A percentile compares a stretch with the other conserved stretches of the same genome.
These are phyloP conservation scores for Ormyrus thymus DNA, from an alignment of 2,888 invertebrate species.

Conservation along the genomic window DNA sequence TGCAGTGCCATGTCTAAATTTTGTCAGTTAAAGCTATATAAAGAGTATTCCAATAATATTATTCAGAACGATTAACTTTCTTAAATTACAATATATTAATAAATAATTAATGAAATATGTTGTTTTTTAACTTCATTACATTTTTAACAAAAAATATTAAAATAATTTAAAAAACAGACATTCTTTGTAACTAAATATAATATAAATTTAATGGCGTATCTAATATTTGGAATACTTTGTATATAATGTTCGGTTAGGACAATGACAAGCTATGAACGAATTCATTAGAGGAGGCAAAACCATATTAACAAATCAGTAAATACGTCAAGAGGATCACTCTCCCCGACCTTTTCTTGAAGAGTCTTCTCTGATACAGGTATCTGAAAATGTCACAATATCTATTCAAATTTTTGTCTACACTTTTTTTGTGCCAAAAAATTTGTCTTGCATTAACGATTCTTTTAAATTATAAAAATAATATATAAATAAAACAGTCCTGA, in stretches of 20 bases:
- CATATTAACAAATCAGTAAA: slow-evolving; percentile 68
- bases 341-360: slow-evolving; percentile 74
- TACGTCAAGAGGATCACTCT: slow-evolving; percentile 72
- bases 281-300: slow-evolving; percentile 72
- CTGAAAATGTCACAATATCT: slow-evolving; percentile 73
- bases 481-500: slow-evolving; percentile 5
- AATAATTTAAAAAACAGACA: not conserved
- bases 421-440: slow-evolving; percentile 39
- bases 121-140: not conserved
- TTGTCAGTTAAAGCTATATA: slow-evolving; percentile 51
- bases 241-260: slow-evolving; percentile 68
- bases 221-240: slow-evolving; percentile 41
- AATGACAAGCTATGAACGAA: slow-evolving; percentile 65
- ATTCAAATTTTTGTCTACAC: slow-evolving; percentile 64
- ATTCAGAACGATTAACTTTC: not conserved
- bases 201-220: slow-evolving; percentile 3
- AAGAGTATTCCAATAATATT: slow-evolving; percentile 45
- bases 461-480: slow-evolving; percentile 4
- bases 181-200: not conserved
- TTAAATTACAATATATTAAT: not conserved
- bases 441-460: slow-evolving; percentile 39
- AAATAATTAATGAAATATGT: not conserved
- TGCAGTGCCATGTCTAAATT: slow-evolving; percentile 49
- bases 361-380: slow-evolving; percentile 74
- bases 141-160: not conserved